Conservation (phyloP, 2,888 invertebrate species). For the Uropetala carovei region DNA sequence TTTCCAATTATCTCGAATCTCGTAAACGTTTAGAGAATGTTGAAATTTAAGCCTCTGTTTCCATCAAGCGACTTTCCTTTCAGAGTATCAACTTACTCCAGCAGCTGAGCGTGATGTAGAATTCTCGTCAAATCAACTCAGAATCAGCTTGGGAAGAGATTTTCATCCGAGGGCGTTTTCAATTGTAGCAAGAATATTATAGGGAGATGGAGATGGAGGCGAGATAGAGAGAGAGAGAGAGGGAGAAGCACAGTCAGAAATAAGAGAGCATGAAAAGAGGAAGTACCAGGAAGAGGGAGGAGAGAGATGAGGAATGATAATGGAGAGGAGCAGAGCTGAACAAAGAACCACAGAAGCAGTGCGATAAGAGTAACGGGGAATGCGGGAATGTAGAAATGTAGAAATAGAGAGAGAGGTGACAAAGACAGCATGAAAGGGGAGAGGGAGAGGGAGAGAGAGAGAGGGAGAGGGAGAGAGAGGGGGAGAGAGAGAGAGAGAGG, state of each 20-base stretch:
- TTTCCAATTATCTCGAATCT: too few relatives aligned
- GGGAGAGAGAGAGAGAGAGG: background rate
- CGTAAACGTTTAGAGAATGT: too few relatives aligned
- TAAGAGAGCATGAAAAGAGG: background rate
- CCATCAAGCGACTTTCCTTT: too few relatives aligned
- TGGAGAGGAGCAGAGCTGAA: too few relatives aligned
- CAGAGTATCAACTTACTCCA: too few relatives aligned
- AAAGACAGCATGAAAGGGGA: background rate
- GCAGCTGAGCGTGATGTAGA: too few relatives aligned
- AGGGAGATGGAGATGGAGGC: background rate
- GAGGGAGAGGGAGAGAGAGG: background rate
- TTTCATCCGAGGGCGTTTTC: background rate
- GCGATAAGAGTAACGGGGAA: background rate
- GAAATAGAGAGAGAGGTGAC: background rate
- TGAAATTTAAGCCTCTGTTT: too few relatives aligned
- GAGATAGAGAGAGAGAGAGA: background rate
- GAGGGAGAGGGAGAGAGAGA: background rate
- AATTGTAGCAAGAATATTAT: background rate
- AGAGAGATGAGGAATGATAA: background rate
- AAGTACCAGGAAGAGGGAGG: background rate
- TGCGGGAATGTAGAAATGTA: background rate
- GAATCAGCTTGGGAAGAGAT: background rate
- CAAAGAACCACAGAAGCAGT: too few relatives aligned
- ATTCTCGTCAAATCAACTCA: conserved; percentile 37
- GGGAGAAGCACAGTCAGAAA: too few relatives aligned